These are phyloP conservation scores for Tenthredo scrophulariae DNA, from an alignment of 2,888 invertebrate genomes.

Conservation along the genomic window DNA sequence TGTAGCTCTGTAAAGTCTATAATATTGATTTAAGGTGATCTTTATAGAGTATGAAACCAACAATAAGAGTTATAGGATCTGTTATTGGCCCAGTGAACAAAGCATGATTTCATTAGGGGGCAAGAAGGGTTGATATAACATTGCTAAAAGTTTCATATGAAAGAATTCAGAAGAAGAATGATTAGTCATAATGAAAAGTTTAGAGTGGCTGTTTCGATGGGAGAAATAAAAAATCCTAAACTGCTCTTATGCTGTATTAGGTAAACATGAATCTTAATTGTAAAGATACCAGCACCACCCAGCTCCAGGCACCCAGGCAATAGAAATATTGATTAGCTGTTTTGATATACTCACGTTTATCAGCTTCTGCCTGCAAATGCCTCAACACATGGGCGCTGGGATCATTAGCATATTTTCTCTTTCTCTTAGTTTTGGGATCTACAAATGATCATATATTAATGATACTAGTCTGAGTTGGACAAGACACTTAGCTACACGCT, in stretches of 20 bases:
- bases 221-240: not conserved
- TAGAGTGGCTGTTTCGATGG: not conserved
- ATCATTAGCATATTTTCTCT: constrained; percentile 80
- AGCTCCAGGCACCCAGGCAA: constrained; percentile 63
- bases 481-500: not conserved
- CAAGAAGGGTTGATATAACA: no score
- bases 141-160: not conserved
- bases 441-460: constrained; percentile 77
- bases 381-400: constrained; percentile 79
- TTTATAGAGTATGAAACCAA: constrained; percentile 16
- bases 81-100: not conserved
- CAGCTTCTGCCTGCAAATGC: constrained; percentile 78
- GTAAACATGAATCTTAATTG: constrained; percentile 2
- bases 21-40: constrained; percentile 26
- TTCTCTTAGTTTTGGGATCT: constrained; percentile 83
- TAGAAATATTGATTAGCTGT: constrained; percentile 11
- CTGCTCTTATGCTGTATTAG: constrained; percentile 10
- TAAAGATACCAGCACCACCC: constrained; percentile 57
- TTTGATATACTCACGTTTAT: constrained; percentile 79
- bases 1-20: not conserved
- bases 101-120: no score
- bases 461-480: constrained; percentile 28
- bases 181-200: not conserved
- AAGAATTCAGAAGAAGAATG: not conserved
- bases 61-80: constrained; percentile 16